Base-by-base conservation (phyloP, 2,888 invertebrate genomes). In the Watsonalla cultraria region DNA sequence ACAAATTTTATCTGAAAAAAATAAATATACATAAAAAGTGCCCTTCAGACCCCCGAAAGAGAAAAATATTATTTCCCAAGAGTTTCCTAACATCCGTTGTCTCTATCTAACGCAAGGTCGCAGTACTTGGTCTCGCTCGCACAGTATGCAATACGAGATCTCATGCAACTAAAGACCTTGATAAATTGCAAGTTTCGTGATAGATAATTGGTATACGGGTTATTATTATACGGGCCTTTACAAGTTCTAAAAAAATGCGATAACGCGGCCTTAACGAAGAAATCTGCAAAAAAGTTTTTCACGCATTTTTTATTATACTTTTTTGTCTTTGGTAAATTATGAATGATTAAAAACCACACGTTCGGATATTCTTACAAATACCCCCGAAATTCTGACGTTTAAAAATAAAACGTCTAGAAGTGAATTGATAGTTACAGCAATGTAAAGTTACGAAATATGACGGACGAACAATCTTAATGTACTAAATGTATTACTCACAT, bases 151-250 rank as follows among this genome's bases (percentile, higher is more conserved):
- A 86, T 77, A 82, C 78, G 77, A 84, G 82, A 88, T 88, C 87
- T 90, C 87, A 86, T 90, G 89, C 90, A 89, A 87, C 83, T 78
- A 75, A 65, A 79, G 86, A 86, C 90, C 90, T 90, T 90, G 90
- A 84, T 88, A 84, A 80, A 84, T 82, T 87, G 88, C 88, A 86
- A 87, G 86, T 88, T 90, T 90, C 89, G 90, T 86, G 87, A 84
- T 87, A 87, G 88, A 86, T 86, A 88, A 87, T 88, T 86, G 80
- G 78, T 83, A 85, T 89, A 85, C 85, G 85, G 88, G 87, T 82
- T 65, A 75, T 80, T 83, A 82, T 78, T 80, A 86, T 86, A 77
- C 82, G 74, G 80, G 78, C 69, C 66, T 79, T 77, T 71, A 69
- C 72, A 71, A 68, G 74, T 75, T 68, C 64, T 62, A 62, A 65